phyloP scores from a whole-genome alignment of 2,797 vertebrate species.

The Ciconia nigra region DNA sequence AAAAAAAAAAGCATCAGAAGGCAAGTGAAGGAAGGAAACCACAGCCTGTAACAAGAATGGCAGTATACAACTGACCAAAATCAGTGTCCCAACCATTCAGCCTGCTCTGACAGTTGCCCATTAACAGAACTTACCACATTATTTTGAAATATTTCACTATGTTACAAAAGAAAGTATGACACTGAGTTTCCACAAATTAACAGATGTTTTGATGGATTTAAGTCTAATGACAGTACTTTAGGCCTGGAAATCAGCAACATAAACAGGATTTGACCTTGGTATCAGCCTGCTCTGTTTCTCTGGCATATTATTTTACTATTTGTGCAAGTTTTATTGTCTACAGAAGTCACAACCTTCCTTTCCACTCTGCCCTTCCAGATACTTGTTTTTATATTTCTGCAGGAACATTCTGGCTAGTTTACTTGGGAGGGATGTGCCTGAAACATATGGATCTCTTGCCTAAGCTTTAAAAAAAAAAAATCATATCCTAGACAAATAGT shows the following conservation, averaged over 20 bases:
- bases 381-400: neutral
- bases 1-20: neutral
- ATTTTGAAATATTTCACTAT: neutral
- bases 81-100: neutral
- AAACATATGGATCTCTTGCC: neutral
- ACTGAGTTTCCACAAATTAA: neutral
- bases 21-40: neutral
- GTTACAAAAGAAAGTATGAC: neutral
- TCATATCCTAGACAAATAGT: neutral
- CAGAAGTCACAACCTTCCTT: neutral
- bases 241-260: neutral
- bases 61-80: neutral
- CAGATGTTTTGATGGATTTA: neutral
- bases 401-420: neutral
- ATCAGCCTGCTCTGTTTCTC: neutral
- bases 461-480: neutral
- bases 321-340: neutral
- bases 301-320: neutral
- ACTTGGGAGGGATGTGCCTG: neutral
- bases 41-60: neutral
- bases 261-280: neutral
- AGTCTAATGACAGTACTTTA: neutral
- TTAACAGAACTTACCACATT: neutral
- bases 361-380: neutral
- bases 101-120: neutral